Base-by-base conservation (phyloP, 2,113 vertebrate species). In the Campylorhamphus procurvoides region DNA sequence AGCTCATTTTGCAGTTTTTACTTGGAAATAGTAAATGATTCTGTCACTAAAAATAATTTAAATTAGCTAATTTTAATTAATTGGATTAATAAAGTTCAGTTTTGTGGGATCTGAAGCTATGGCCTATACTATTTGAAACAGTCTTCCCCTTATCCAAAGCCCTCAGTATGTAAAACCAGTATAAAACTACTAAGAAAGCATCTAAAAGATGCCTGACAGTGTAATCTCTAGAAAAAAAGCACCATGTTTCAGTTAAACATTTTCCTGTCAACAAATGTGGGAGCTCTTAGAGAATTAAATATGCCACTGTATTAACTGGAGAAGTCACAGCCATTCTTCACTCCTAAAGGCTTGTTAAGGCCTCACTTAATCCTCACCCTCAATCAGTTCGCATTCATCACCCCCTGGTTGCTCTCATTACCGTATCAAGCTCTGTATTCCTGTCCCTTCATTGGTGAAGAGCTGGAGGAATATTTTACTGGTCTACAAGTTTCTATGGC, bases 401-500 rank as follows among this genome's bases (percentile, higher is more conserved):
- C 87, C 63, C 86, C 64, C 78, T 47, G 3, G 68, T 83, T 77
- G 50, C 56, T 94, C 75, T 97, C 85, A 96, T 97, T 97, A 96
- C 76, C 90, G 82, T 92, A 86, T 40, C 58, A 50, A 93, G 94
- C 88, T 96, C 90, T 95, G 31, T 80, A 79, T 92, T 97, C 47
- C 72, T 7, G 7, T 83, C 64, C 56, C 69, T 75, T 58, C 78
- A 92, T 90, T 98, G 96, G 97, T 76, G 80, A 91, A 95, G 58
- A 90, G 47, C 73, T 91, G 52, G 29, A 86, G 80, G 75, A 90
- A 90, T 93, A 73, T 94, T 95, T 97, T 89, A 97, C 96, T 96
- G 95, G 93, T 92, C 96, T 92, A 78, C 82, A 86, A 80, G 97
- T 98, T 98, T 91, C 97, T 89, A 98, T 97, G 96, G 96, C 84